A percentile compares a stretch with the other conserved stretches of the same genome.
Evolutionary conservation across 2,888 invertebrate genomes (phyloP).

Genomic region (Deilephila porcellus): DNA sequence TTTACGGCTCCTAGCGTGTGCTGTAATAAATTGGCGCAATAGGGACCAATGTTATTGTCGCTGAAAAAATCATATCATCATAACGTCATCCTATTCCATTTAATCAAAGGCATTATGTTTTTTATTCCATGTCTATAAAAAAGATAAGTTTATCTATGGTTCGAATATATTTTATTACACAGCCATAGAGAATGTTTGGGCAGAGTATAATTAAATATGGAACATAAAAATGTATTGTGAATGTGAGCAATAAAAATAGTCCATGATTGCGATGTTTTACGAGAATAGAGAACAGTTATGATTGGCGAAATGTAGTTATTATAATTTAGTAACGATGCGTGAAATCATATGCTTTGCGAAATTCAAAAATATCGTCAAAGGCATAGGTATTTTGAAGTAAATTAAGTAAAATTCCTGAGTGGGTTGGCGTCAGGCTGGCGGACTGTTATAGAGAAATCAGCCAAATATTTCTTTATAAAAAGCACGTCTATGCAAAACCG

Average conservation of each 20-base stretch:
- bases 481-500: no score
- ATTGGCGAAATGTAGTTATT: background rate
- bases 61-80: conserved; percentile 31
- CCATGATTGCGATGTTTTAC: background rate
- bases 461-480: no score
- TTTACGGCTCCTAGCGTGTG: conserved; percentile 20
- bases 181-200: background rate
- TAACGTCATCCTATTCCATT: conserved; percentile 35
- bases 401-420: no score
- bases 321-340: background rate
- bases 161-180: background rate
- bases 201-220: background rate
- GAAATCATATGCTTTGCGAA: background rate
- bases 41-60: conserved; percentile 34
- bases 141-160: conserved; percentile 5
- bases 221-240: background rate
- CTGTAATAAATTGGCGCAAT: conserved; percentile 36
- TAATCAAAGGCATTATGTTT: conserved; percentile 19
- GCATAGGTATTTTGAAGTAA: background rate
- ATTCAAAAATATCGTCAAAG: background rate
- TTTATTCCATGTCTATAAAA: conserved; percentile 15
- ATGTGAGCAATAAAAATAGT: background rate
- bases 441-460: no score
- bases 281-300: background rate
- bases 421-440: no score